phyloP scores from a whole-genome alignment of 2,113 vertebrate genomes.

The Tragelaphus buxtoni region DNA sequence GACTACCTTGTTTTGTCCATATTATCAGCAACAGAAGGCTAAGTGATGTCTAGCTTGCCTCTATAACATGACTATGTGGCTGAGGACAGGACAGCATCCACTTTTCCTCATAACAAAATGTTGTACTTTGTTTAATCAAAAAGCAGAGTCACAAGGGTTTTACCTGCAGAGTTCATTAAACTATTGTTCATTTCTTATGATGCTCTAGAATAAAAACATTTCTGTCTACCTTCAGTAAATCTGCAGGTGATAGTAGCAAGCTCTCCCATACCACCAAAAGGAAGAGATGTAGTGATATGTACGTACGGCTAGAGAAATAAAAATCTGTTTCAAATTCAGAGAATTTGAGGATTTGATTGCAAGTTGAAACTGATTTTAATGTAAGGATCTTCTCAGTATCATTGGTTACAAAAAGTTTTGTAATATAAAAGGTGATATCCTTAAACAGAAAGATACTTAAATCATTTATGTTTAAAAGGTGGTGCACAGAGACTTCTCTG shows the following conservation, averaged over 20 bases:
- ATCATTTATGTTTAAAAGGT: background rate
- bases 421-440: background rate
- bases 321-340: background rate
- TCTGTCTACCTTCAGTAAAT: background rate
- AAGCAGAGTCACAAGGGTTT: background rate
- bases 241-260: background rate
- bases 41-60: background rate
- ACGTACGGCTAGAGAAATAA: background rate
- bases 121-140: background rate
- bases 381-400: background rate
- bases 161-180: background rate
- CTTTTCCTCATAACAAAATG: background rate
- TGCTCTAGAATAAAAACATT: background rate
- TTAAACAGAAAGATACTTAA: background rate
- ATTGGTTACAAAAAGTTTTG: background rate
- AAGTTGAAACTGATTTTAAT: background rate
- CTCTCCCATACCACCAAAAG: background rate
- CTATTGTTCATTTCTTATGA: background rate
- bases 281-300: background rate
- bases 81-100: background rate
- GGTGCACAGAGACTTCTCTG: background rate
- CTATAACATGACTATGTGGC: background rate
- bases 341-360: background rate
- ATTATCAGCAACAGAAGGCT: background rate
- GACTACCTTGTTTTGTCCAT: background rate